phyloP scores from a whole-genome alignment of 1,140 invertebrate species.

The Musca domestica region DNA sequence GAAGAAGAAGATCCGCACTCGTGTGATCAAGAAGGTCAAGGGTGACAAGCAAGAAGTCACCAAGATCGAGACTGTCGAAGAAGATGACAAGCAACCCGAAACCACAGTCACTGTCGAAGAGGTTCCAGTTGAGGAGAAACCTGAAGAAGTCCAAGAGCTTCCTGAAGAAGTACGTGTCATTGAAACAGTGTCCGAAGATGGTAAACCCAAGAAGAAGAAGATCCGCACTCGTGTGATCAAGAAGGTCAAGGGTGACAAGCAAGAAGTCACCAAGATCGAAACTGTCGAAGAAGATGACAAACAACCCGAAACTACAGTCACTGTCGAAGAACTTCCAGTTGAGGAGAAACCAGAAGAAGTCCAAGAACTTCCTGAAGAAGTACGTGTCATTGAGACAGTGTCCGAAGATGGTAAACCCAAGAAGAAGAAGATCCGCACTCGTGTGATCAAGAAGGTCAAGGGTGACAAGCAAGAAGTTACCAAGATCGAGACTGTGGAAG shows the following conservation, averaged over 20 bases:
- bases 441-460: conserved; percentile 20
- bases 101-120: conserved; percentile 22
- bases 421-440: conserved; percentile 16
- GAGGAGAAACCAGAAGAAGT: conserved; percentile 13
- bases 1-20: conserved; percentile 18
- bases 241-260: conserved; percentile 20
- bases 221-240: conserved; percentile 18
- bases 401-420: conserved; percentile 24
- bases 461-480: conserved; percentile 23
- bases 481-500: conserved; percentile 19
- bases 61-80: conserved; percentile 21
- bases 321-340: conserved; percentile 13
- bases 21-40: conserved; percentile 19
- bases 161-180: conserved; percentile 20
- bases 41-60: conserved; percentile 21
- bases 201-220: conserved; percentile 20
- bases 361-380: conserved; percentile 13
- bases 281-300: conserved; percentile 19
- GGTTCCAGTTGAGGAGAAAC: conserved; percentile 10
- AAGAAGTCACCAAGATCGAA: conserved; percentile 22
- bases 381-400: conserved; percentile 14
- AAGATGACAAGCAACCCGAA: conserved; percentile 22
- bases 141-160: conserved; percentile 5
- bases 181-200: conserved; percentile 15
- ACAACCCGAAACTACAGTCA: conserved; percentile 22